Evolutionary conservation across 2,797 vertebrate genomes (phyloP), one percentile per base, ranked within the genome.

Genomic region (Helostoma temminkii): DNA sequence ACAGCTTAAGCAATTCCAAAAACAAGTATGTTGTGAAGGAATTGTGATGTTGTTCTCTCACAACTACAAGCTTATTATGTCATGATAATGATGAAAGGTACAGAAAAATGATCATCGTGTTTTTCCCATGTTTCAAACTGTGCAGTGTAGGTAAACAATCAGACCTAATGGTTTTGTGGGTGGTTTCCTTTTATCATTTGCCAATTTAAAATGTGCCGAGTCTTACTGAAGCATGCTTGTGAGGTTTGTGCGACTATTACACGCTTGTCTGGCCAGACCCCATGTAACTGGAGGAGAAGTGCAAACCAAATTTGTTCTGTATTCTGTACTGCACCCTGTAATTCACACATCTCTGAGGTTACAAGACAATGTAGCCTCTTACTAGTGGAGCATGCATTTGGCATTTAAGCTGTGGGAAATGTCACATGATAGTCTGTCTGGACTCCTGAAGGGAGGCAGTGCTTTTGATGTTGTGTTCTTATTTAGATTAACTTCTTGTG

Each of bases 341-440:
- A 69, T 52, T 74, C 12, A 32, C 9, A 25, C 52, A 60, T 63
- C 41, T 77, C 57, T 28, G 50, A 78, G 62, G 76, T 75, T 74
- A 75, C 36, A 60, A 71, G 68, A 66, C 80, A 67, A 65, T 34
- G 53, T 80, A 64, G 80, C 85, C 71, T 80, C 81, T 22, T 59
- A 43, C 50, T 56, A 57, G 43, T 26, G 18, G 66, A 66, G 73
- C 8, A 9, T 59, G 63, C 16, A 0, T 75, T 79, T 88, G 89
- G 56, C 82, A 82, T 86, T 88, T 71, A 71, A 59, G 71, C 59
- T 43, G 63, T 57, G 56, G 61, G 70, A 82, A 82, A 85, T 77
- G 74, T 71, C 76, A 86, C 65, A 47, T 68, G 66, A 78, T 25
- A 26, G 71, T 58, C 58, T 25, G 62, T 3, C 25, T 46, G 64